Base-by-base conservation (phyloP, 2,888 invertebrate species). In the Hirtodrosophila confusa region DNA sequence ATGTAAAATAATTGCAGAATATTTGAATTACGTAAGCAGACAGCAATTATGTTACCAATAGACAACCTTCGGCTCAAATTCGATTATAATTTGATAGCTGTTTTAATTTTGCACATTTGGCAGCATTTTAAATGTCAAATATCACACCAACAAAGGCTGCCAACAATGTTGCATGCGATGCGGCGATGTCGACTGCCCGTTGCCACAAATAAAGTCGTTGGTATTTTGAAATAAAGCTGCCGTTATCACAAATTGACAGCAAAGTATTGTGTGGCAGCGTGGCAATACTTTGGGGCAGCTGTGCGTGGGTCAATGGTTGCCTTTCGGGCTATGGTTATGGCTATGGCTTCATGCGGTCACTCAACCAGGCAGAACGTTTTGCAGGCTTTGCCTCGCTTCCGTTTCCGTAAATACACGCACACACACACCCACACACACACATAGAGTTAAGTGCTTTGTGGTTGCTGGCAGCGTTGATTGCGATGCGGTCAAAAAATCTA, bases 171-270 rank as follows among this genome's bases (percentile, higher is more conserved):
- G 57, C 56, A 69, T 39, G 35, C 44, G 35, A 45, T 37, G 45
- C 31, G 51, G 10, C 11, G n/a, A 39, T 9, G 31, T n/a, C 27
- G 51, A 24, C 33, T 31, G 37, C 17, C 44, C 44, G 54, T 69
- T 50, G 60, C 55, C 45, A 44, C 72, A 76, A 86, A 85, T 69
- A 78, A 69, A 73, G 61, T 74, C 65, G 55, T 78, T 50, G 63
- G 75, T 77, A 80, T 76, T 86, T 83, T 68, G 51, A 84, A 80
- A 83, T 86, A 86, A 86, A 72, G 73, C 72, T 55, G 73, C 70
- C 66, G 76, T 74, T 80, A 80, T 86, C 84, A 80, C 84, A 83
- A 86, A 86, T 83, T 80, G 80, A 83, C 84, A 80, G 74, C 84
- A 76, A 54, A 63, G 64, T 68, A 77, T 69, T 84, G 76, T 76